These are phyloP conservation scores for Penelope pileata DNA, from an alignment of 2,113 vertebrate genomes.

Conservation along the genomic window DNA sequence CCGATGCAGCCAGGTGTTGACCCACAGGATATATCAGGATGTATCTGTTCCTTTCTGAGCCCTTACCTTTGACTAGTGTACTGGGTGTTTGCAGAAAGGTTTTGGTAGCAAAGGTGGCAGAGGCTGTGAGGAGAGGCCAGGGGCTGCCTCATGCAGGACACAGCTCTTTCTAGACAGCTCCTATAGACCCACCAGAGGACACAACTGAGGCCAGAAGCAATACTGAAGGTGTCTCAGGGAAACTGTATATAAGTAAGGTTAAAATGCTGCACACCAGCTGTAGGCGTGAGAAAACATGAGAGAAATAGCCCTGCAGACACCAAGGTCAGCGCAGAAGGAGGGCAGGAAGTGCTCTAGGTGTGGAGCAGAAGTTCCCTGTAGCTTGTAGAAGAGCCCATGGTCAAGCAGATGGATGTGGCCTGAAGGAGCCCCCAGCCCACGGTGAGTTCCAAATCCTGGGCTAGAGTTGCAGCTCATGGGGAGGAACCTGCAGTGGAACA, in stretches of 20 bases:
- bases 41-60: accelerated
- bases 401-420: background rate
- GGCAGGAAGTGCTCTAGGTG: accelerated
- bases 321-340: background rate
- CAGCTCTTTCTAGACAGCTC: accelerated
- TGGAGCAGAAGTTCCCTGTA: background rate
- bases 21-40: background rate
- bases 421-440: background rate
- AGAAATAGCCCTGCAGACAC: background rate
- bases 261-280: background rate
- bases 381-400: no score
- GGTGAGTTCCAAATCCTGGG: background rate
- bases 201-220: background rate
- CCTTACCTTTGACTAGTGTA: background rate
- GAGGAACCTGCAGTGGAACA: background rate
- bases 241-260: background rate
- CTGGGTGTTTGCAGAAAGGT: accelerated
- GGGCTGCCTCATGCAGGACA: accelerated
- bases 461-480: background rate
- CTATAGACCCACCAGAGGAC: accelerated
- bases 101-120: background rate
- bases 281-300: background rate
- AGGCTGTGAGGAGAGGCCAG: background rate
- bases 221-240: background rate
- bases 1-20: accelerated